These are phyloP conservation scores for Petrophora chlorosata DNA, from an alignment of 2,888 invertebrate species.

Conservation along the genomic window DNA sequence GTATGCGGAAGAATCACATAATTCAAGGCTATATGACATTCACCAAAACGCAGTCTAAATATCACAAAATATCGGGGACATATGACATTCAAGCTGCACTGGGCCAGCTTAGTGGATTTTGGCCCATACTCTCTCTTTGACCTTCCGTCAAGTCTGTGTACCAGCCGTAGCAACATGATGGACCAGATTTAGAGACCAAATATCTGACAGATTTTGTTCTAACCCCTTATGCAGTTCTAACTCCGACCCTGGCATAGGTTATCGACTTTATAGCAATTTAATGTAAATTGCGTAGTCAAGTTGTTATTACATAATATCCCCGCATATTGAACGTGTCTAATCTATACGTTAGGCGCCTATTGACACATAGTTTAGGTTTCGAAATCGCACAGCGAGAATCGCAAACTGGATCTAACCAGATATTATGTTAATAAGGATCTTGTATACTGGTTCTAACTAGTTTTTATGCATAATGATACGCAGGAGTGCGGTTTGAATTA, in stretches of 20 bases:
- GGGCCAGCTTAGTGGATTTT: too few relatives aligned
- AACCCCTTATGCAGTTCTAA: not conserved
- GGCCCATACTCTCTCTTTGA: too few relatives aligned
- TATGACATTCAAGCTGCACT: too few relatives aligned
- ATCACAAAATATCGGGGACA: too few relatives aligned
- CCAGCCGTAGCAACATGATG: too few relatives aligned
- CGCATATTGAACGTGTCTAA: conserved; percentile 14
- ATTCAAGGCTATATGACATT: too few relatives aligned
- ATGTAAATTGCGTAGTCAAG: conserved; percentile 8
- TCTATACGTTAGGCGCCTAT: conserved; percentile 1
- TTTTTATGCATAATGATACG: not conserved
- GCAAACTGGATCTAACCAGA: conserved; percentile 1
- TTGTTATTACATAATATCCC: conserved; percentile 18
- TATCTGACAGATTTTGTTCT: too few relatives aligned
- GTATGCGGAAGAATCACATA: too few relatives aligned
- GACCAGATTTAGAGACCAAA: not conserved
- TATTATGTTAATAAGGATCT: not conserved
- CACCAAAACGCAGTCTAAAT: too few relatives aligned
- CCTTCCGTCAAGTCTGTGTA: too few relatives aligned
- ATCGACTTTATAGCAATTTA: conserved; percentile 7
- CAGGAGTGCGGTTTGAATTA: not conserved
- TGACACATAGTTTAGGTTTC: conserved; percentile 15
- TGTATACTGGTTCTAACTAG: conserved; percentile 3
- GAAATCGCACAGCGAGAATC: conserved; percentile 5
- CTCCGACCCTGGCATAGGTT: not conserved